Conservation (phyloP, 2,797 vertebrate species). For the Hyperoplus lanceolatus region DNA sequence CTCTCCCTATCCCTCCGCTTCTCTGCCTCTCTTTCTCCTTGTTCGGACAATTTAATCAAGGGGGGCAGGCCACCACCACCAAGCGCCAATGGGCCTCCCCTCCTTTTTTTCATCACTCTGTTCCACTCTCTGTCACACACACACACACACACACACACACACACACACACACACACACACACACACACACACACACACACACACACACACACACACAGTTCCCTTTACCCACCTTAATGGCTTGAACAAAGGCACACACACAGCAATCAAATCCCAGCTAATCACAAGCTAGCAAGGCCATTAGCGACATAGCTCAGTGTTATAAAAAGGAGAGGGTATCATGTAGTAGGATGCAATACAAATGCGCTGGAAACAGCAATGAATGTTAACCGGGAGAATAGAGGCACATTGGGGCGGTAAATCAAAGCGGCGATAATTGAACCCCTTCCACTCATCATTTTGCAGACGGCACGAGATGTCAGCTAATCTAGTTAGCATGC, state of each 20-base stretch:
- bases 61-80: neutral
- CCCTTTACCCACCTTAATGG: slow-evolving; percentile 34
- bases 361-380: slow-evolving; percentile 1
- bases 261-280: slow-evolving; percentile 68
- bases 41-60: slow-evolving; percentile 81
- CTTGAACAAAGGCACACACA: slow-evolving; percentile 56
- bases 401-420: slow-evolving; percentile 35
- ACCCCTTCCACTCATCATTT: slow-evolving; percentile 34
- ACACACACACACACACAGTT: no score
- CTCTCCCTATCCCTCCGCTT: slow-evolving; percentile 1
- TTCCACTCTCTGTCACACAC: slow-evolving; percentile 40
- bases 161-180: neutral
- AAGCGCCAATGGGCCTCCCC: slow-evolving; percentile 49
- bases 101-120: slow-evolving; percentile 65
- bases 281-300: slow-evolving; percentile 55
- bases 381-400: slow-evolving; percentile 42
- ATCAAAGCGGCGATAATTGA: slow-evolving; percentile 55
- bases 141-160: slow-evolving; percentile 10
- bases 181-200: no score
- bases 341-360: slow-evolving; percentile 54
- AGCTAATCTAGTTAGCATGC: slow-evolving; percentile 26
- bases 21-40: slow-evolving; percentile 11
- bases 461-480: slow-evolving; percentile 35
- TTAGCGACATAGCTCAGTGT: slow-evolving; percentile 46
- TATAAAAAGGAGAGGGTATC: slow-evolving; percentile 40